Base-by-base conservation (phyloP, 2,888 invertebrate species). In the Lycophotia porphyrea region DNA sequence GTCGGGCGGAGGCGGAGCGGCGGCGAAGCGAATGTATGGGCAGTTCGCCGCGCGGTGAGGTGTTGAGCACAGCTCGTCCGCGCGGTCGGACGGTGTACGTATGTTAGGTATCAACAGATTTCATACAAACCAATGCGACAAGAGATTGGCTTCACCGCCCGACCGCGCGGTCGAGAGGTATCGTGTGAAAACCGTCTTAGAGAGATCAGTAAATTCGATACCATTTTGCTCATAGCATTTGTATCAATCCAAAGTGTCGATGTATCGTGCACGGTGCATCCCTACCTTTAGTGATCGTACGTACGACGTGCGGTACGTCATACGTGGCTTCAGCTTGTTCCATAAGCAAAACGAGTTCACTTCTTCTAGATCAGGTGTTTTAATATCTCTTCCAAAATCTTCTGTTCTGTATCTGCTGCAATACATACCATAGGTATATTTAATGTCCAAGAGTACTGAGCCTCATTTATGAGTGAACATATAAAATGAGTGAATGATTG, bases 301-400 rank as follows among this genome's bases (percentile, higher is more conserved):
- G 9, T 21, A 27, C n/a, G 44, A 34, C 27, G 18, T 9, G 31
- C 13, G n/a, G 5, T 11, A n/a, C 21, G 58, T n/a, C n/a, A n/a
- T 47, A 13, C n/a, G 18, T 52, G 49, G 31, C 55, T 66, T 24
- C 31, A 44, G 24, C 31, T 15, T 18, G 9, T 44, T 34, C 9
- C n/a, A 24, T 69, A 39, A 39, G 36, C 9, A 39, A 52, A 36
- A 47, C n/a, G n/a, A 39, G 36, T 42, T 61, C 7, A 31, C 13
- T 44, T 15, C 36, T n/a, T 44, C n/a, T 34, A 49, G 34, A 60
- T 18, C 21, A 42, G 5, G 31, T 8, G 9, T 11, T 67, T 13
- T 44, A n/a, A 71, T 36, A 49, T 42, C 9, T 42, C 15, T 61
- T 44, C 5, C n/a, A 27, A 73, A 34, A 74, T 74, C 11, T 34